Evolutionary conservation across 2,113 vertebrate genomes (phyloP).

Genomic region (Neolamprologus fasciatus): DNA sequence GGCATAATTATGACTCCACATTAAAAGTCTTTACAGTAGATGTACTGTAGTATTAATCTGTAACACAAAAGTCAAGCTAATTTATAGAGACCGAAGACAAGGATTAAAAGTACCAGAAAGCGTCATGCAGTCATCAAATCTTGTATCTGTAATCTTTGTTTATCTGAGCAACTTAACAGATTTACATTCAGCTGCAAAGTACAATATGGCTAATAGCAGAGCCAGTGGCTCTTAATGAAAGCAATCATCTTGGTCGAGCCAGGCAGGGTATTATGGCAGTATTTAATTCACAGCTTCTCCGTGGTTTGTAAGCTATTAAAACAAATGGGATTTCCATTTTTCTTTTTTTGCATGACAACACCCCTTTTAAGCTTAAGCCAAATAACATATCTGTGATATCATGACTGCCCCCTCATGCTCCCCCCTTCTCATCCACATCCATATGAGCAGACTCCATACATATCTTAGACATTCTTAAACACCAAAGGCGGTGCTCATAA

Average conservation of each 20-base stretch:
- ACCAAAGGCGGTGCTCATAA: constrained; percentile 44
- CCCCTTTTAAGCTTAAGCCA: background rate
- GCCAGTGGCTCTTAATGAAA: background rate
- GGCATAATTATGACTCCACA: background rate
- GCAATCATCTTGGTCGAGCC: background rate
- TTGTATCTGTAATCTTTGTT: background rate
- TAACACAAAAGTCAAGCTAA: background rate
- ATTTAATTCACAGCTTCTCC: constrained; percentile 1
- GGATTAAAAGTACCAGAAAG: background rate
- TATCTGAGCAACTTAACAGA: background rate
- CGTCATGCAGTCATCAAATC: background rate
- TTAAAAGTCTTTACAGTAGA: background rate
- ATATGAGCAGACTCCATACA: constrained; percentile 42
- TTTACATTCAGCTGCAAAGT: background rate
- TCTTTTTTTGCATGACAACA: background rate
- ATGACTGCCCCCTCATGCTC: background rate
- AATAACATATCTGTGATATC: constrained; percentile 1
- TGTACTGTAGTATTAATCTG: background rate
- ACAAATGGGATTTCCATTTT: constrained; percentile 6
- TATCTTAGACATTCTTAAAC: constrained; percentile 49
- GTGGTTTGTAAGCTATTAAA: constrained; percentile 25
- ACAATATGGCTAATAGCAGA: background rate
- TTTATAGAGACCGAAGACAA: background rate
- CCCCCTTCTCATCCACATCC: background rate
- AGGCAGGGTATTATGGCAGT: background rate